Base-by-base conservation (phyloP, 2,888 invertebrate species). In the Ecdyonurus torrentis region DNA sequence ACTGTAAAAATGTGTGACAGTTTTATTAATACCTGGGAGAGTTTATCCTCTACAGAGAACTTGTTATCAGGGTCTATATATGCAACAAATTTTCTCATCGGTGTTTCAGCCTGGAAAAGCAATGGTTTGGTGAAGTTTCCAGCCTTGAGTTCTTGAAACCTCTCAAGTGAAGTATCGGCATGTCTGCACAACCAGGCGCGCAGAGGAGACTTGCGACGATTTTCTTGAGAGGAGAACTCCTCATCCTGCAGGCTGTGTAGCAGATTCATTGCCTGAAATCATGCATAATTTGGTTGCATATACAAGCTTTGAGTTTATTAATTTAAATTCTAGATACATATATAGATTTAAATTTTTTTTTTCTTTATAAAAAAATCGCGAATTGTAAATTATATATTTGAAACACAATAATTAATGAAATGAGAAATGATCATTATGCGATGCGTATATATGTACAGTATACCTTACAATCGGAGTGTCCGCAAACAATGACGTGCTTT, bases 401-500 rank as follows among this genome's bases (percentile, higher is more conserved):
- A 1, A 24, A 1, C 22, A 60, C 23, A n/a, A 25, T 24, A 1
- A 2, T 15, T 60, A 18, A 24, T 60, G 1, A 60, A 22, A 60
- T 15, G 18, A 22, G 1, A 19, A 2, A 19, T 10, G 15, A 61
- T 22, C 60, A 60, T 1, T 10, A 59, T 59, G 18, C n/a, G 20
- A 15, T 58, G 18, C 3, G 7, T 61, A 60, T 68, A 68, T 69
- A n/a, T n/a, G n/a, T n/a, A n/a, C n/a, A n/a, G n/a, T n/a, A n/a
- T n/a, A 81, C 82, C 75, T 96, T 97, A 74, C 98, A 98, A 73
- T 98, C 97, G 66, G 96, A 95, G 73, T 98, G 97, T 0, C 98
- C 98, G 72, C 96, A 96, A 2, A 98, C 93, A 66, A 97, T 90
- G 53, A 97, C 85, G 72, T 97, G 93, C 65, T 87, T 80, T 67